A percentile compares a stretch with the other conserved stretches of the same genome.
phyloP scores from a whole-genome alignment of 2,797 vertebrate species.

The Tragopan temminckii region DNA sequence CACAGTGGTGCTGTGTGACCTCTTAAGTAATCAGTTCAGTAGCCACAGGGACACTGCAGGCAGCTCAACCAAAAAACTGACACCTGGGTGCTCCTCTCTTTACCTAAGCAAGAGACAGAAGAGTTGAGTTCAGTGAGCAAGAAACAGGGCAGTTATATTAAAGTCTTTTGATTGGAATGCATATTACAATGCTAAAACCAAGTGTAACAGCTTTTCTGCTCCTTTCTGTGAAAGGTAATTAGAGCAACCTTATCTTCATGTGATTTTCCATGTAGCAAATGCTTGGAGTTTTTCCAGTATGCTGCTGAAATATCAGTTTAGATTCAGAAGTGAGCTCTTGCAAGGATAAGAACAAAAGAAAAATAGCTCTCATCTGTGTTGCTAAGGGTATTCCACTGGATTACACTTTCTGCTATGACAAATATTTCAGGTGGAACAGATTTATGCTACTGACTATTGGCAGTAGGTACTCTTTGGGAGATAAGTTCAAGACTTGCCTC shows the following conservation, averaged over 20 bases:
- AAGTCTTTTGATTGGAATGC: neutral
- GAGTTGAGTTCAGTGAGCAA: neutral
- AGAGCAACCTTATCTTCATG: neutral
- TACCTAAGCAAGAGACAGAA: neutral
- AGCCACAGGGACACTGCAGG: neutral
- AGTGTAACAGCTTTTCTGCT: neutral
- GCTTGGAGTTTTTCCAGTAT: neutral
- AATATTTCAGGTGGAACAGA: neutral
- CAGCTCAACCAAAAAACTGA: neutral
- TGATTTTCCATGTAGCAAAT: neutral
- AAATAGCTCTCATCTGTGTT: neutral
- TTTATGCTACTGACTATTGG: neutral
- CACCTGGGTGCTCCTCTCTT: neutral
- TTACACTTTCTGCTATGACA: neutral
- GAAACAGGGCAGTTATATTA: neutral
- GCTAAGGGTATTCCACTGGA: neutral
- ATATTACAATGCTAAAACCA: neutral
- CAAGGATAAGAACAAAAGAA: neutral
- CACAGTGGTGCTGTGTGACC: neutral
- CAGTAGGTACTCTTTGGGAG: neutral
- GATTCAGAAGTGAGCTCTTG: neutral
- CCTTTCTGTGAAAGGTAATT: neutral
- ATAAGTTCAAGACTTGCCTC: neutral
- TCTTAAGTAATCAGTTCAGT: neutral
- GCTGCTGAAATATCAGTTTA: neutral